Evolutionary conservation across 2,888 invertebrate species (phyloP).

Genomic region (Diplazon laetatorius): DNA sequence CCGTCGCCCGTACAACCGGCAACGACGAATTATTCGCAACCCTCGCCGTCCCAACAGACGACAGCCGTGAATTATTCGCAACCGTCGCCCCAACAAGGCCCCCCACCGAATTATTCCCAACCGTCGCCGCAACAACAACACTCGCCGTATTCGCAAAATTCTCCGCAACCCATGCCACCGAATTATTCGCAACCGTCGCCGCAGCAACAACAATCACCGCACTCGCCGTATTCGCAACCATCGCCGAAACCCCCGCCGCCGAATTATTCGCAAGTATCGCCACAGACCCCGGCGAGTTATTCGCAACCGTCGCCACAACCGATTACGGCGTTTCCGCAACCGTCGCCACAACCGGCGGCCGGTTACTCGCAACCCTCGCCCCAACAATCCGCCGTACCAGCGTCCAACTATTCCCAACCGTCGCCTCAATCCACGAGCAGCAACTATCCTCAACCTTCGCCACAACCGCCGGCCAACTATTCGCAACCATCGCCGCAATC

Average conservation of each 20-base stretch:
- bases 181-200: conserved; percentile 76
- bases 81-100: conserved; percentile 70
- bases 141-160: conserved; percentile 62
- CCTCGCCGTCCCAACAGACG: conserved; percentile 81
- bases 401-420: conserved; percentile 68
- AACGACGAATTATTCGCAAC: conserved; percentile 83
- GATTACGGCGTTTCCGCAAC: conserved; percentile 67
- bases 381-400: conserved; percentile 65
- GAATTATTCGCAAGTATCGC: conserved; percentile 69
- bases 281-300: conserved; percentile 80
- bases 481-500: conserved; percentile 79
- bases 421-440: conserved; percentile 67
- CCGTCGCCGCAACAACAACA: conserved; percentile 71
- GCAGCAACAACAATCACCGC: conserved; percentile 68
- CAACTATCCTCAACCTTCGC: conserved; percentile 73
- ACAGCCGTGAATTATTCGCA: conserved; percentile 73
- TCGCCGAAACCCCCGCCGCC: conserved; percentile 80
- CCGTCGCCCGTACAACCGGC: conserved; percentile 76
- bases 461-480: conserved; percentile 80
- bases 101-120: conserved; percentile 71
- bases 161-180: conserved; percentile 78
- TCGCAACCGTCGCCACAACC: conserved; percentile 70
- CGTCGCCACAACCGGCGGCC: conserved; percentile 68
- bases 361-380: conserved; percentile 69
- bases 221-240: conserved; percentile 66